phyloP scores from a whole-genome alignment of 1,140 invertebrate genomes.

The Sitobion miscanthi region DNA sequence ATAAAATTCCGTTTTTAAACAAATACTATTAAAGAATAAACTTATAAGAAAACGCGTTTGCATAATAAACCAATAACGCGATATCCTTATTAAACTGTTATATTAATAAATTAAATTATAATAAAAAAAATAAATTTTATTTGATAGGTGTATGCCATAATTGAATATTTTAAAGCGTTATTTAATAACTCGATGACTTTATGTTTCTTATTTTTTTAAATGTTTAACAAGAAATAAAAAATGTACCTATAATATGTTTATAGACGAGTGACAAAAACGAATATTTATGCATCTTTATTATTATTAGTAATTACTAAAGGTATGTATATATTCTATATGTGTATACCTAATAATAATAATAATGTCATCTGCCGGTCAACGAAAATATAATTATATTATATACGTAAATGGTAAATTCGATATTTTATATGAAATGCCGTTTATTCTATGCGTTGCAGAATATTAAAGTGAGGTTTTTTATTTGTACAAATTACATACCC shows the following conservation, averaged over 20 bases:
- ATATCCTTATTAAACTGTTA: slow-evolving; percentile 3
- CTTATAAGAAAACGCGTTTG: not conserved
- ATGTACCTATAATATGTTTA: not conserved
- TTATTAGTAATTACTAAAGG: not conserved
- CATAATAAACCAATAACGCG: not conserved
- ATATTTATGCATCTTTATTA: not conserved
- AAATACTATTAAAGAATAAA: not conserved
- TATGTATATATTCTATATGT: not conserved
- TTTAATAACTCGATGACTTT: not conserved
- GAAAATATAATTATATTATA: not conserved
- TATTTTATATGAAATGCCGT: not conserved
- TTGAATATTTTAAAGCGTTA: not conserved
- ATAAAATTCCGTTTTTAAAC: not conserved
- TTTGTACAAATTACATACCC: not conserved
- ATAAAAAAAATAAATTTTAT: not conserved
- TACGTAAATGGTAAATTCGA: not conserved
- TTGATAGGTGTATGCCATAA: not conserved
- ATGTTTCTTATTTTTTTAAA: not conserved
- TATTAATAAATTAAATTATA: not conserved
- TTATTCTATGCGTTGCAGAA: not conserved
- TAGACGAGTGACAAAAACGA: not conserved
- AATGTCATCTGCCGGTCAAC: not conserved
- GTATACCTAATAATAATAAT: not conserved
- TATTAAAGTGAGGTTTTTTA: not conserved
- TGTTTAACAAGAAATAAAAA: slow-evolving; percentile 2